These are phyloP conservation scores for Balearica regulorum DNA, from an alignment of 2,797 vertebrate species.

Conservation along the genomic window DNA sequence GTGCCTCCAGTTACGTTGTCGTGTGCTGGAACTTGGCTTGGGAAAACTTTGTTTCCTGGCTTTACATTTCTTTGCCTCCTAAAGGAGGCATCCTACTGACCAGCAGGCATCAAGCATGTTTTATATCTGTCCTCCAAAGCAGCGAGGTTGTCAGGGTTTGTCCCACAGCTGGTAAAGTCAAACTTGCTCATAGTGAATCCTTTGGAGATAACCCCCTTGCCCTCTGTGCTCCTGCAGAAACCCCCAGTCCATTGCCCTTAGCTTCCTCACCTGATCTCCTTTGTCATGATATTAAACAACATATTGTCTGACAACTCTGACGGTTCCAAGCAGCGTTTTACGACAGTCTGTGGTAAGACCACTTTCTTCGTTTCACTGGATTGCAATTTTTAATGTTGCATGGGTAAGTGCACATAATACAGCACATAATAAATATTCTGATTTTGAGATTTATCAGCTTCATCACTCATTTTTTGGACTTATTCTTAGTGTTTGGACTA, in stretches of 20 bases:
- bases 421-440: background rate
- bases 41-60: background rate
- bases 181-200: background rate
- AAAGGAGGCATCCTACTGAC: background rate
- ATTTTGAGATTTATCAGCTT: background rate
- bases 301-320: background rate
- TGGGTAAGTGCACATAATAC: background rate
- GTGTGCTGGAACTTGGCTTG: background rate
- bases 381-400: background rate
- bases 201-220: background rate
- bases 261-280: background rate
- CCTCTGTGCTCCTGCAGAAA: background rate
- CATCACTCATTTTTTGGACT: background rate
- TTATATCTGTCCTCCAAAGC: background rate
- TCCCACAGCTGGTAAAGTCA: background rate
- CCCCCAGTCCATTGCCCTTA: background rate
- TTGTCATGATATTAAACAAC: background rate
- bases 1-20: background rate
- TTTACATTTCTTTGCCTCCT: background rate
- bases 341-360: background rate
- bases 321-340: background rate
- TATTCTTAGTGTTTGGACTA: background rate
- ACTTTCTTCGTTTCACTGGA: background rate
- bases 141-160: background rate
- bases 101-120: background rate